Evolutionary conservation across 1,140 invertebrate genomes (phyloP).

Genomic region (Wiebesia pumilae): DNA sequence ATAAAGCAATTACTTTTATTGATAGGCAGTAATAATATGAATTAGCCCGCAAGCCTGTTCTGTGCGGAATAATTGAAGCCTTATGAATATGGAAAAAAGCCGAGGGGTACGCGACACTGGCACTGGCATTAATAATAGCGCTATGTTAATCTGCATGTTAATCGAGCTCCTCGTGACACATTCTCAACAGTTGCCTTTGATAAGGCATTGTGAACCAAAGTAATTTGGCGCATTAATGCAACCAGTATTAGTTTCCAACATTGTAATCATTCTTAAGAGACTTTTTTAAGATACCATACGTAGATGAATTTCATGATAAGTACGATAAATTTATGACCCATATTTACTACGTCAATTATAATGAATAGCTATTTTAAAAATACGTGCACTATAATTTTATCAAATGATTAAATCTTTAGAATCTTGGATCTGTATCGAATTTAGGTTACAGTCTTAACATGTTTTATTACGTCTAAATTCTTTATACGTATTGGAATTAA

Average conservation of each 20-base stretch:
- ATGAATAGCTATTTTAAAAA: not conserved
- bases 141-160: conserved; percentile 59
- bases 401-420: too few relatives aligned
- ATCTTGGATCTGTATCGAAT: too few relatives aligned
- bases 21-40: conserved; percentile 63
- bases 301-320: not conserved
- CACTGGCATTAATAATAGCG: conserved; percentile 57
- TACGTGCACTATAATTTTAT: not conserved
- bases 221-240: not conserved
- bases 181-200: not conserved
- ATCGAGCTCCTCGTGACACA: conserved; percentile 33
- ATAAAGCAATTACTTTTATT: conserved; percentile 68
- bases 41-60: conserved; percentile 50
- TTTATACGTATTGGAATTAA: too few relatives aligned
- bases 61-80: conserved; percentile 59
- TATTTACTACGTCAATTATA: not conserved
- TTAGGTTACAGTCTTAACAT: too few relatives aligned
- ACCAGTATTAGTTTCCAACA: not conserved
- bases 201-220: not conserved
- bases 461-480: too few relatives aligned
- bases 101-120: not conserved
- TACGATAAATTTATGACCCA: not conserved
- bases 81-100: conserved; percentile 65
- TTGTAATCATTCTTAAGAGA: not conserved
- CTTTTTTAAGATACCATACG: not conserved